Base-by-base conservation (phyloP, 1,140 invertebrate species). In the Drosophila busckii region DNA sequence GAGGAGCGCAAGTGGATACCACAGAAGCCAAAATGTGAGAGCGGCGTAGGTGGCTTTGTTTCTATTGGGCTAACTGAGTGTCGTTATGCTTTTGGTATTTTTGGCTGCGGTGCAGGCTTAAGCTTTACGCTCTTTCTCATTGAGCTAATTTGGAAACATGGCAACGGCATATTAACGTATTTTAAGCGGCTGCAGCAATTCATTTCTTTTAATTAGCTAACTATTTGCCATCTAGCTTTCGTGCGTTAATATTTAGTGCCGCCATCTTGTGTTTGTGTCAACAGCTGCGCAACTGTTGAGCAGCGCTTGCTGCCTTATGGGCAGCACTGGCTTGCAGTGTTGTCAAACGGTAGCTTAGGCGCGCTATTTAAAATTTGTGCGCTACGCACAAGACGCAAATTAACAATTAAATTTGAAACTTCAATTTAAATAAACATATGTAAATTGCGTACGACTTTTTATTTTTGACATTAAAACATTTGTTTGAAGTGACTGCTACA, bases 51-150 rank as follows among this genome's bases (percentile, higher is more conserved):
- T 3, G 88, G 87, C n/a, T 89, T 89, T 54, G 86, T 89, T 6
- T 89, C 87, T 31, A 89, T 90, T 19, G 87, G 88, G 2, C 45
- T 89, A n/a, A 83, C 82, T 13, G 89, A 89, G 52, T 87, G 88
- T 46, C 78, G 88, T 12, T 88, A 89, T n/a, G 88, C 89, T 7
- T 64, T 89, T 15, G 48, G 64, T 3, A 84, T 87, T 8, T 87
- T 88, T 55, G 64, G 62, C 3, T 84, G 82, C 90, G 92, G 41
- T 0, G 53, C 58, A 6, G 59, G 46, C 2, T 44, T 69, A 2
- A 83, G 83, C 17, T 59, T 78, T 42, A 13, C 15, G 0, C 5
- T 70, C 0, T 83, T 85, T 12, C 45, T 85, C 5, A 29, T 28
- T 2, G 83, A 85, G 35, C 20, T 80, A 0, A 26, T 70, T 3